Evolutionary conservation across 1,140 invertebrate species (phyloP), one percentile per base, ranked within the genome.

Genomic region (Solenopsis invicta): DNA sequence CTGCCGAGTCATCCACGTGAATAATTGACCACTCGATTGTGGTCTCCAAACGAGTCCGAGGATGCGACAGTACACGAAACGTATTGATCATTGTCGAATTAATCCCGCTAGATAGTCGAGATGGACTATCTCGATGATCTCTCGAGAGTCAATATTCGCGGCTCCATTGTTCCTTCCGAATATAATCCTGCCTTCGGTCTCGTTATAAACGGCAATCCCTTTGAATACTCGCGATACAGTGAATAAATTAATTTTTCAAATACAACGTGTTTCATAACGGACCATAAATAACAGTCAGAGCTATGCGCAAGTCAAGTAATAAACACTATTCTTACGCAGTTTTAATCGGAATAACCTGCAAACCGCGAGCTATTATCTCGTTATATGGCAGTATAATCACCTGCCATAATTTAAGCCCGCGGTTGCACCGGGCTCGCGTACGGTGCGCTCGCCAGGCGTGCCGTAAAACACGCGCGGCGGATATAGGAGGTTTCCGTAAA

Each of bases 11-110:
- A 90, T 80, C 41, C 34, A 50, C 12, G 74, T 89, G 85, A 90
- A 89, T 90, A 90, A 90, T 90, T 89, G 89, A 87, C 75, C 77
- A 82, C 50, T 59, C 41, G 76, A 88, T 88, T 77, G 78, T 48
- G 69, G 29, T 77, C 18, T 37, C 52, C 50, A n/a, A 75, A 75
- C 52, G 54, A 75, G 54, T 29, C 24, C 78, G 52, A 81, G 50
- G 67, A 82, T 64, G 80, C 80, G 78, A 87, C 74, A 89, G 85
- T 76, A 90, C 89, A 87, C 41, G 69, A 90, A 90, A 85, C 87
- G 81, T 90, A 88, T 88, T 69, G 89, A 88, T 90, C 89, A 90
- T 90, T 61, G 82, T 88, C 66, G 86, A 87, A 54, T 78, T 77
- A 72, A 74, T 87, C 82, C 77, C 67, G 69, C 75, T 82, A 62